These are phyloP conservation scores for Orthosia gothica DNA, from an alignment of 2,888 invertebrate species.

Conservation along the genomic window DNA sequence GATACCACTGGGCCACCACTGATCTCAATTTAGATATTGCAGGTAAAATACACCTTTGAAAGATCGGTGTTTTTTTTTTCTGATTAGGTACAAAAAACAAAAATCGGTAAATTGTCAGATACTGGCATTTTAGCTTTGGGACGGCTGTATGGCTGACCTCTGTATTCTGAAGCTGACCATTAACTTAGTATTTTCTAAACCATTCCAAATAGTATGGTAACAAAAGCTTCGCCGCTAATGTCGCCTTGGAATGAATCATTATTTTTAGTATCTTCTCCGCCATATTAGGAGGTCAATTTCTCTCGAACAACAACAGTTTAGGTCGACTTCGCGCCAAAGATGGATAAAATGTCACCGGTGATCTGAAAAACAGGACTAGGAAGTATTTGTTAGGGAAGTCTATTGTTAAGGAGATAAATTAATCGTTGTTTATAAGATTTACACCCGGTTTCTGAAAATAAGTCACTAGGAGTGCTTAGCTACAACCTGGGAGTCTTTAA, in stretches of 20 bases:
- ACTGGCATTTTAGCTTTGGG: too few relatives aligned
- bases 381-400: conserved; percentile 31
- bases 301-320: conserved; percentile 65
- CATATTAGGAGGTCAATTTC: conserved; percentile 68
- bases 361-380: conserved; percentile 50
- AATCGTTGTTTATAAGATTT: conserved; percentile 37
- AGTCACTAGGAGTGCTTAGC: too few relatives aligned
- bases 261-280: conserved; percentile 66
- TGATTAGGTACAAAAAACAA: too few relatives aligned
- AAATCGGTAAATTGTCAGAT: too few relatives aligned
- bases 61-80: too few relatives aligned
- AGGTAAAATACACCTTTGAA: too few relatives aligned
- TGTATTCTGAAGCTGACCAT: conserved; percentile 52
- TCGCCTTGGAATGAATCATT: conserved; percentile 66
- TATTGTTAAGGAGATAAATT: conserved; percentile 23
- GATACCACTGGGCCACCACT: too few relatives aligned
- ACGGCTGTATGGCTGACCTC: conserved; percentile 36
- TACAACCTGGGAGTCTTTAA: too few relatives aligned
- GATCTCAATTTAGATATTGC: too few relatives aligned
- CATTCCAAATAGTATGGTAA: conserved; percentile 57
- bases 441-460: neutral
- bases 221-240: conserved; percentile 62
- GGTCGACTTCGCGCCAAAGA: conserved; percentile 56
- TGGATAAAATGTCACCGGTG: conserved; percentile 63
- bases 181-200: conserved; percentile 63